Conservation (phyloP, 2,797 vertebrate genomes). For the Rhinella marina region DNA sequence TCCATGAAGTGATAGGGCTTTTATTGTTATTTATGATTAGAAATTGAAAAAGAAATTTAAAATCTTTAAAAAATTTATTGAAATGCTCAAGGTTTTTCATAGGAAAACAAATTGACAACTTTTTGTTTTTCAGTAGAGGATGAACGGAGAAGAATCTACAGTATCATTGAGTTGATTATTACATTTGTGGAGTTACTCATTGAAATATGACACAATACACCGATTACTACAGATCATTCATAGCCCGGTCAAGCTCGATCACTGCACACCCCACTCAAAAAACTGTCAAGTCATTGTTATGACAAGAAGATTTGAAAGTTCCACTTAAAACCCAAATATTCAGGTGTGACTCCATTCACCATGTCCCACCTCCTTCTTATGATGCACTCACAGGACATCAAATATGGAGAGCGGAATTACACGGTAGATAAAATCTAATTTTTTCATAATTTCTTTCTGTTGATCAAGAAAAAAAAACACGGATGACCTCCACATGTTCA, state of each 20-base stretch:
- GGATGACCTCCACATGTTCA: no score
- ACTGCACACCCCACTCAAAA: not conserved
- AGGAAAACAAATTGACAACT: not conserved
- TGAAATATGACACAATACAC: not conserved
- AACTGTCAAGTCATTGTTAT: no score
- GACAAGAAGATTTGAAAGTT: no score
- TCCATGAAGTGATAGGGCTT: not conserved
- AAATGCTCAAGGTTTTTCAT: not conserved
- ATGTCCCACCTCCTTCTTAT: not conserved
- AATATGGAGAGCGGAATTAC: not conserved
- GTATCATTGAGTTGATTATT: not conserved
- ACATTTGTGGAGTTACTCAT: not conserved
- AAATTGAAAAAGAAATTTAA: not conserved
- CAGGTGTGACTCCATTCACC: not conserved
- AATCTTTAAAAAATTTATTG: not conserved
- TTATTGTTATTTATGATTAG: conserved; percentile 20
- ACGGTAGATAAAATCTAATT: no score
- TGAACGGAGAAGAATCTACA: not conserved
- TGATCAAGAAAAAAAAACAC: no score
- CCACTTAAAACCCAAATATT: not conserved
- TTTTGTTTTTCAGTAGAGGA: not conserved
- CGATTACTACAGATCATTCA: no score
- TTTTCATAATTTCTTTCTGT: no score
- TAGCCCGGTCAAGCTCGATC: not conserved
- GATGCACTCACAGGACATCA: not conserved